These are phyloP conservation scores for Zosterops japonicus DNA, from an alignment of 2,113 vertebrate genomes.

Conservation along the genomic window DNA sequence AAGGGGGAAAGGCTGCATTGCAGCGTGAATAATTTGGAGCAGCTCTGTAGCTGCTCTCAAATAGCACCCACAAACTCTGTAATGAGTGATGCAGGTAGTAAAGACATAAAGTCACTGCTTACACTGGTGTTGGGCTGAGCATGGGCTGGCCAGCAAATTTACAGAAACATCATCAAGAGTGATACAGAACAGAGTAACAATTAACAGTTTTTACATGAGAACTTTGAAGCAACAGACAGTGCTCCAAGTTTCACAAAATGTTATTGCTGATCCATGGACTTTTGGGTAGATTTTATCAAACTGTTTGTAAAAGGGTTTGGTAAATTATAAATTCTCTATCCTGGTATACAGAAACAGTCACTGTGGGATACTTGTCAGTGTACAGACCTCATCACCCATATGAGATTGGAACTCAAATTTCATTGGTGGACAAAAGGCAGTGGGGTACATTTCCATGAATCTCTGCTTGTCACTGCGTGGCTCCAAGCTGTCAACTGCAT, in stretches of 20 bases:
- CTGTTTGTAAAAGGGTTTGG: not conserved
- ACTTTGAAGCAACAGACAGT: not conserved
- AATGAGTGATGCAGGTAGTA: not conserved
- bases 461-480: slow-evolving; percentile 95
- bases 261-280: not conserved
- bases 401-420: slow-evolving; percentile 98
- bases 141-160: not conserved
- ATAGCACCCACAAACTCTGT: not conserved
- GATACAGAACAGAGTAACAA: not conserved
- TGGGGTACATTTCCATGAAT: slow-evolving; percentile 98
- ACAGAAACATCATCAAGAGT: not conserved
- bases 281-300: not conserved
- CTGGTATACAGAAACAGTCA: not conserved
- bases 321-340: not conserved
- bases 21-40: not conserved
- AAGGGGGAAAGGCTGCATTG: not conserved
- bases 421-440: slow-evolving; percentile 92
- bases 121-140: not conserved
- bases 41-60: not conserved
- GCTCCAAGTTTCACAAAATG: not conserved
- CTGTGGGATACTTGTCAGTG: not conserved
- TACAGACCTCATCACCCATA: slow-evolving; percentile 96
- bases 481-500: slow-evolving; percentile 95
- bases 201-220: not conserved
- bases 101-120: not conserved